phyloP scores from a whole-genome alignment of 2,888 invertebrate genomes.

The Caenorhabditis imperialis region DNA sequence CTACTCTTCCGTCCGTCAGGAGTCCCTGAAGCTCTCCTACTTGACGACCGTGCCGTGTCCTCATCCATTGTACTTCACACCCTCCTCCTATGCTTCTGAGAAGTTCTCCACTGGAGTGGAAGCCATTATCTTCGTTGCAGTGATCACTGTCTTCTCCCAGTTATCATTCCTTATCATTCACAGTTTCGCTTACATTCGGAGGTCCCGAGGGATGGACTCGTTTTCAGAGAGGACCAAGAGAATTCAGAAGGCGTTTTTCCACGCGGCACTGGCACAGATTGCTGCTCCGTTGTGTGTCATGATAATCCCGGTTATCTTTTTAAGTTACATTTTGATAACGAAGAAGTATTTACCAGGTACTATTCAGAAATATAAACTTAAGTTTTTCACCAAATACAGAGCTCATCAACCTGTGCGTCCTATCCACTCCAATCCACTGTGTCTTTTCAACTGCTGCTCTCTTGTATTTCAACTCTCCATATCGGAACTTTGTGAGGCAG shows the following conservation, averaged over 20 bases:
- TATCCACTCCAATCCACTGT: slow-evolving; percentile 14
- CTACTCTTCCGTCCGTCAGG: no score
- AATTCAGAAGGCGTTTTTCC: slow-evolving; percentile 18
- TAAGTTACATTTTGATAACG: slow-evolving; percentile 7
- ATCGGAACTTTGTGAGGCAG: slow-evolving; percentile 24
- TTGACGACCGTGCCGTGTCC: slow-evolving; percentile 19
- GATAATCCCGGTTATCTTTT: slow-evolving; percentile 3
- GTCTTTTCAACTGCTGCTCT: slow-evolving; percentile 23
- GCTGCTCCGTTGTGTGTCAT: slow-evolving; percentile 7
- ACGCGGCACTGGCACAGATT: slow-evolving; percentile 10
- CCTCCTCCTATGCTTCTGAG: not conserved
- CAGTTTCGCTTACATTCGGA: slow-evolving; percentile 15
- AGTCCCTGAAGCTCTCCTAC: slow-evolving; percentile 3
- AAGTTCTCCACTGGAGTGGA: not conserved
- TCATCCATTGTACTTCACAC: slow-evolving; percentile 9
- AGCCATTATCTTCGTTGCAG: not conserved
- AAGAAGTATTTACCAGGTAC: slow-evolving; percentile 21
- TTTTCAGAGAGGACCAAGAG: slow-evolving; percentile 18
- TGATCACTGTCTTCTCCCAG: not conserved
- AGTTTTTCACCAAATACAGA: slow-evolving; percentile 6
- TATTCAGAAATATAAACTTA: not conserved
- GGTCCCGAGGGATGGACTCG: slow-evolving; percentile 1
- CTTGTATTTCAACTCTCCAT: slow-evolving; percentile 17
- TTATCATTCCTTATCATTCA: slow-evolving; percentile 6
- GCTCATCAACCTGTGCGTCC: slow-evolving; percentile 24